Evolutionary conservation across 2,888 invertebrate species (phyloP), one percentile per base, ranked within the genome.

Genomic region (Lagria hirta): DNA sequence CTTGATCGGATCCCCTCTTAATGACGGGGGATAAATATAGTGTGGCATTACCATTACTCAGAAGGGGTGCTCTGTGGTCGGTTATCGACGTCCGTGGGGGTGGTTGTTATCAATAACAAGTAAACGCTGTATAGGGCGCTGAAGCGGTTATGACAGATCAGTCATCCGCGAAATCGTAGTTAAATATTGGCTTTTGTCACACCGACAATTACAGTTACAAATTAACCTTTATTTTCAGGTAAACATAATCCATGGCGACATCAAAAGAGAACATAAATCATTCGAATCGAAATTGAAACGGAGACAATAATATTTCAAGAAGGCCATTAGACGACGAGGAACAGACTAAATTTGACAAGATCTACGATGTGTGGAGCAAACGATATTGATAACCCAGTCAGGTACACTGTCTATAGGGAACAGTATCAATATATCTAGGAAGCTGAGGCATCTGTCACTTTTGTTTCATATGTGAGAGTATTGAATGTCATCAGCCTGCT

Each of bases 311-410:
- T 66, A 63, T 62, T 64, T 66, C 66, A 65, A 60, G 61, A 60
- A 59, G 62, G 58, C 62, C 64, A 66, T 66, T 65, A 64, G 61
- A 55, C 47, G 51, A 55, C 51, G 58, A n/a, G 50, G 62, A 33
- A 34, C 42, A 42, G 29, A 64, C 62, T 62, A 64, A 60, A 64
- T 65, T 64, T 62, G 65, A 65, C 65, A 65, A 62, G 65, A 65
- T 57, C 54, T 60, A 65, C 61, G 64, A 64, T 61, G 64, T 62
- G 62, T 61, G 60, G 37, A 23, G 38, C 57, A 49, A 40, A 55
- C 55, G 52, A 55, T 62, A 65, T 66, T 66, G 66, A 66, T 66
- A 66, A 55, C 58, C 62, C 52, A 64, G 66, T 66, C 66, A 66
- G 66, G 66, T 66, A 62, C 53, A 37, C 42, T 42, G 59, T 64